These are phyloP conservation scores for Stramonita haemastoma DNA, from an alignment of 2,888 invertebrate species.

Conservation along the genomic window DNA sequence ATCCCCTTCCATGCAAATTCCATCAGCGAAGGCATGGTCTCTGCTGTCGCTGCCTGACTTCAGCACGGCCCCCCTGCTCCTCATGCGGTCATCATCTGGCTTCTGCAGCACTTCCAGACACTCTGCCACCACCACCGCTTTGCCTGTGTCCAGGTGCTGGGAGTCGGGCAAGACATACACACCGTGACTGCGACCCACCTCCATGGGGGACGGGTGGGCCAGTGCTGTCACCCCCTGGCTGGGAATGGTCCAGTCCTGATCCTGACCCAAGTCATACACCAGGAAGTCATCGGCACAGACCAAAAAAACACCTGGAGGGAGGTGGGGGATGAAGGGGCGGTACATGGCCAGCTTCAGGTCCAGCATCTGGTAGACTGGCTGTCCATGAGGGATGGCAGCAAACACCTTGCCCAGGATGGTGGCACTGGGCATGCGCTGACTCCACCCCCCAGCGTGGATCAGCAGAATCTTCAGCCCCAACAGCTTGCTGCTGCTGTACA, in stretches of 20 bases:
- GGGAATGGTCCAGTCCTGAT: slow-evolving; percentile 61
- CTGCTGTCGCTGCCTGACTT: slow-evolving; percentile 48
- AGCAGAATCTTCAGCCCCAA: slow-evolving; percentile 72
- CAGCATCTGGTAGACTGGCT: slow-evolving; percentile 76
- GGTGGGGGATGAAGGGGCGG: slow-evolving; percentile 76
- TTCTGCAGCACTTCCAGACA: slow-evolving; percentile 79
- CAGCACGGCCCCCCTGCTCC: slow-evolving; percentile 73
- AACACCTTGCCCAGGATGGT: slow-evolving; percentile 79
- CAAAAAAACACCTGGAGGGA: slow-evolving; percentile 77
- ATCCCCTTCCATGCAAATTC: slow-evolving; percentile 54
- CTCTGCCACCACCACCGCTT: slow-evolving; percentile 61
- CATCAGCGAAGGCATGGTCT: slow-evolving; percentile 54
- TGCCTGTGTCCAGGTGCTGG: slow-evolving; percentile 54
- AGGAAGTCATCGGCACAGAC: slow-evolving; percentile 79
- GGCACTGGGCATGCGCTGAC: slow-evolving; percentile 79
- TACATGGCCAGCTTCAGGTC: slow-evolving; percentile 79
- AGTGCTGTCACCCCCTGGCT: slow-evolving; percentile 77
- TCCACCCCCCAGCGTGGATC: slow-evolving; percentile 79
- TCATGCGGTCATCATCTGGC: slow-evolving; percentile 76
- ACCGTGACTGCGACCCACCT: slow-evolving; percentile 78
- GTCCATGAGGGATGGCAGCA: slow-evolving; percentile 76
- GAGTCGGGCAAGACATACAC: slow-evolving; percentile 77
- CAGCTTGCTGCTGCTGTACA: slow-evolving; percentile 68
- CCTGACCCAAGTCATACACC: slow-evolving; percentile 68
- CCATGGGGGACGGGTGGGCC: slow-evolving; percentile 78